Base-by-base conservation (phyloP, 2,797 vertebrate genomes). In the Netta rufina region DNA sequence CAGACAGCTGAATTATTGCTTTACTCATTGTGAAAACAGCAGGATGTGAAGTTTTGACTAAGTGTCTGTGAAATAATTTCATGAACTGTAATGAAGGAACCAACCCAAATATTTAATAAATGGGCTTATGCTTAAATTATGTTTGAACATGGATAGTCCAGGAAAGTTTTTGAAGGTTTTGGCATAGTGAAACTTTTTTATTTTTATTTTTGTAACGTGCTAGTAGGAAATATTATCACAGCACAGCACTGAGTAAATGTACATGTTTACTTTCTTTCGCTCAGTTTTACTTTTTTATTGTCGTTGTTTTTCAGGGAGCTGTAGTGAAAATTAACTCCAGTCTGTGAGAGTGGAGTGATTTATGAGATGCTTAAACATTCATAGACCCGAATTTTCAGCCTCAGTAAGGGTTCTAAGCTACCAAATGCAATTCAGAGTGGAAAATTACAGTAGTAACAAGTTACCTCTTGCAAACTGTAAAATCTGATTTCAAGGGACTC, bases 1-100 rank as follows among this genome's bases (percentile, higher is more conserved):
- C 92, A 85, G 89, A 92, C 67, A 87, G 81, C 89, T 95, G 90
- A 97, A 70, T 95, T 97, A 95, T 86, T 71, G 56, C 93, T 89
- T 82, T 73, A 78, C 78, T 90, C 90, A 70, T 56, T 28, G 87
- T 90, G 47, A 51, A 70, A 87, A 65, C 94, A 80, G 94, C 89
- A 41, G 95, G 94, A 89, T 85, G 83, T n/a, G 15, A 80, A 79
- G 74, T 73, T 94, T 93, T 79, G 89, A 91, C 90, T 89, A 89
- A 89, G 78, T 77, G 43, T 33, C 64, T 47, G 32, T 65, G 88
- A 94, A 93, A 77, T 85, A 92, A 87, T 87, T 78, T 90, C 38
- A 38, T 25, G 54, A 94, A 77, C 67, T 25, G 4, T 95, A 80
- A 60, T 36, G 78, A 94, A 84, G 81, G 89, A 92, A 92, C 78